These are phyloP conservation scores for Pseudopipra pipra DNA, from an alignment of 2,113 vertebrate species.

Conservation along the genomic window DNA sequence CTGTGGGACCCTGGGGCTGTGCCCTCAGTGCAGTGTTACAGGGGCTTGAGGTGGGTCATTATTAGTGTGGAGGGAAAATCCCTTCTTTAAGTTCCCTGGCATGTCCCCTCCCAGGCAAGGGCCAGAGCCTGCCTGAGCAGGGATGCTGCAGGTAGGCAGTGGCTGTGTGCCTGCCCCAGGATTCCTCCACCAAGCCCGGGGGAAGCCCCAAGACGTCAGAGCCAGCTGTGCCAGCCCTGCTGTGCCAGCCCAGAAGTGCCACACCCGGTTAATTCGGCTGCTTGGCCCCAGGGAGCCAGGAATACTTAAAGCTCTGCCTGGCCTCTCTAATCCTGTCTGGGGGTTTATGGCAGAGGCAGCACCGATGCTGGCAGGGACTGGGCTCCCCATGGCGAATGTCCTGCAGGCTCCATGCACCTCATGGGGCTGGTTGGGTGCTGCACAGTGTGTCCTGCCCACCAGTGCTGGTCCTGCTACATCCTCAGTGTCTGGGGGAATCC, in stretches of 20 bases:
- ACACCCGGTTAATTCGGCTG: not conserved
- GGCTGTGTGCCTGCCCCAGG: not conserved
- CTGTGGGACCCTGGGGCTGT: not conserved
- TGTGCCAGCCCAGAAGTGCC: not conserved
- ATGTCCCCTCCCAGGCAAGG: accelerated
- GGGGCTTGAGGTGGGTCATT: not conserved
- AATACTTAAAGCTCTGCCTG: not conserved
- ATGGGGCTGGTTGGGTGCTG: accelerated
- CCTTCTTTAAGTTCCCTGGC: not conserved
- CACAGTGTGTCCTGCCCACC: not conserved
- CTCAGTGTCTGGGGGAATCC: not conserved
- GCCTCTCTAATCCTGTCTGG: not conserved
- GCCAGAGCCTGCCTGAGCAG: accelerated
- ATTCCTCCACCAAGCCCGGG: not conserved
- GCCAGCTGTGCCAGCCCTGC: not conserved
- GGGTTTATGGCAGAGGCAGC: not conserved
- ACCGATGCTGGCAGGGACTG: not conserved
- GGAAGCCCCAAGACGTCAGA: not conserved
- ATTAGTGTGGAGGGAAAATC: not conserved
- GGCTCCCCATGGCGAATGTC: accelerated
- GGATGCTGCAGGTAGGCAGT: not conserved
- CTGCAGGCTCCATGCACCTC: not conserved
- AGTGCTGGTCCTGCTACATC: not conserved
- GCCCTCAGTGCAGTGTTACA: not conserved
- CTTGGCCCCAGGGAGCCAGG: not conserved